These are phyloP conservation scores for Diadophis punctatus DNA, from an alignment of 2,113 vertebrate genomes.

Conservation along the genomic window DNA sequence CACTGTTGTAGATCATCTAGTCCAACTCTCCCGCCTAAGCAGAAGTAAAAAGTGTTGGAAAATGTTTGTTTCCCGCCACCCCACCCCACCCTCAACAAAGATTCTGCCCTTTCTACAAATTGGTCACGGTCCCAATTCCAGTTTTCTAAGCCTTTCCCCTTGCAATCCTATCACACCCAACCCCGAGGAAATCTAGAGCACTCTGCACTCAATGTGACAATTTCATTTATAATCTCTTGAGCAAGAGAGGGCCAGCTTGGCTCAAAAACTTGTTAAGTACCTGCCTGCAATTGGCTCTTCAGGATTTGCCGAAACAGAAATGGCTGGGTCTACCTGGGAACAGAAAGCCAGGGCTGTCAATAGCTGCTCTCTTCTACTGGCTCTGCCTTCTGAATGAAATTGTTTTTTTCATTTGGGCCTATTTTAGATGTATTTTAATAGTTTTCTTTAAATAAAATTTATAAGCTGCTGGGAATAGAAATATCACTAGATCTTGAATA, in stretches of 20 bases:
- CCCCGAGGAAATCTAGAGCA: not conserved
- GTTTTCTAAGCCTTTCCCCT: not conserved
- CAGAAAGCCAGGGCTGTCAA: not conserved
- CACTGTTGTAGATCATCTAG: no score
- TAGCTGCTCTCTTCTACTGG: not conserved
- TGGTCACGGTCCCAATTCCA: not conserved
- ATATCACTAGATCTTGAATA: no score
- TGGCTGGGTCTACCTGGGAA: not conserved
- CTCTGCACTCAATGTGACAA: not conserved
- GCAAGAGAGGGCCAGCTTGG: not conserved
- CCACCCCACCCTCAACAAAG: not conserved
- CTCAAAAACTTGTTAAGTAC: not conserved
- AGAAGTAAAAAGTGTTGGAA: not conserved
- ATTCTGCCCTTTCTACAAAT: not conserved
- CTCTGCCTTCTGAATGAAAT: not conserved
- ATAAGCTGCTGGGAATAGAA: not conserved
- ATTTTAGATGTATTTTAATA: not conserved
- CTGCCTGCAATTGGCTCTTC: not conserved
- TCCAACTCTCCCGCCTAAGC: no score
- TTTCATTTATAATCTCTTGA: not conserved
- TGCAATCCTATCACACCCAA: not conserved
- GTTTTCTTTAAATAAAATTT: not conserved
- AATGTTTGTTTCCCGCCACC: no score
- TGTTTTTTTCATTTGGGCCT: not conserved
- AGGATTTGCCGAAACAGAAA: not conserved